phyloP scores from a whole-genome alignment of 2,888 invertebrate species.

The Apodemia hepburni region DNA sequence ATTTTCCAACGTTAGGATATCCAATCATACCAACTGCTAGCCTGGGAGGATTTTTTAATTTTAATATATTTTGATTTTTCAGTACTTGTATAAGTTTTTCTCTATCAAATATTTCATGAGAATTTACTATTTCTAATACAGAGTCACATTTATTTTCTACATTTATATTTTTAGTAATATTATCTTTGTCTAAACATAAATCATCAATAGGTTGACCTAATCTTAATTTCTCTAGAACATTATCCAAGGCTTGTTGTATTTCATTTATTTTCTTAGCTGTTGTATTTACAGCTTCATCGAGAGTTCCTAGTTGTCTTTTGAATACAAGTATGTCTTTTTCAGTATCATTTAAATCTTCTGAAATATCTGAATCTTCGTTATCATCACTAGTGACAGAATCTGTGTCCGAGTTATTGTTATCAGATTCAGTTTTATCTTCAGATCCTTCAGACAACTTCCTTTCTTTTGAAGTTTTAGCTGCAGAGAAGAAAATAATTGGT shows the following conservation, averaged over 20 bases:
- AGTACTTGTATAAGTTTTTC: conserved; percentile 87
- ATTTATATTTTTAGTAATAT: conserved; percentile 27
- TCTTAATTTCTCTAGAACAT: conserved; percentile 57
- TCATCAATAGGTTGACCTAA: conserved; percentile 55
- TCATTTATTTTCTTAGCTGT: conserved; percentile 77
- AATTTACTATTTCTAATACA: conserved; percentile 58
- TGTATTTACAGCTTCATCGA: conserved; percentile 74
- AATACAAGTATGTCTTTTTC: conserved; percentile 69
- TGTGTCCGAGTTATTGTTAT: conserved; percentile 42
- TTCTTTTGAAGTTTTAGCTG: conserved; percentile 81
- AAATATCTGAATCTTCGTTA: conserved; percentile 37
- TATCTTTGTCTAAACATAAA: conserved; percentile 25
- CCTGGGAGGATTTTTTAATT: conserved; percentile 69
- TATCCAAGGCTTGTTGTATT: conserved; percentile 74
- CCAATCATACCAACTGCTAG: conserved; percentile 97
- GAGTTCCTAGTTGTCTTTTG: conserved; percentile 69
- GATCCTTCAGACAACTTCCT: conserved; percentile 64
- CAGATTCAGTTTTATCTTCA: conserved; percentile 30
- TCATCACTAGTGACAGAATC: conserved; percentile 52
- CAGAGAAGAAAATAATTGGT: conserved; percentile 94
- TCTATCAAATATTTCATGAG: conserved; percentile 82
- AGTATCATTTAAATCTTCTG: conserved; percentile 45
- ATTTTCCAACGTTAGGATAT: conserved; percentile 99
- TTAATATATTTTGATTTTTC: conserved; percentile 71
- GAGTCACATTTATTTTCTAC: conserved; percentile 20